Conservation (phyloP, 2,888 invertebrate species). For the Aphodius granarius region DNA sequence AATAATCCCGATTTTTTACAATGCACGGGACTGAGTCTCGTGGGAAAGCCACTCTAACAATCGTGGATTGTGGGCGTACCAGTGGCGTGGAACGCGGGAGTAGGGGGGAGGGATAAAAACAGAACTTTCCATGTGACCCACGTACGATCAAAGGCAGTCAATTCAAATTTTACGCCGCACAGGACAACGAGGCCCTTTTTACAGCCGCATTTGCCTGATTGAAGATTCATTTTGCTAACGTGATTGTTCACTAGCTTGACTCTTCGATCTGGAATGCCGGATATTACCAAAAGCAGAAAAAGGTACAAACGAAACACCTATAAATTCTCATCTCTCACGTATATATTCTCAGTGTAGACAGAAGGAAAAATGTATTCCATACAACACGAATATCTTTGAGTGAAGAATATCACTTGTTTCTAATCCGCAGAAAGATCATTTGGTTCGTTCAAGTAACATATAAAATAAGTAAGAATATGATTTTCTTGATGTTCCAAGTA, state of each 20-base stretch:
- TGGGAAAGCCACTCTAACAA: not conserved
- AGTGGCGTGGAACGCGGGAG: too few species aligned
- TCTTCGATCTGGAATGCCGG: not conserved
- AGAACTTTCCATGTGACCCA: not conserved
- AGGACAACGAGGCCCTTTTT: not conserved
- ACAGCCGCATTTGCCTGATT: not conserved
- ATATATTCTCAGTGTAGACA: too few species aligned
- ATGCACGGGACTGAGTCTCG: not conserved
- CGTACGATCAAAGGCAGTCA: not conserved
- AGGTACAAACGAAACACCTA: too few species aligned
- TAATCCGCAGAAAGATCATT: too few species aligned
- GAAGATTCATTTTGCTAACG: not conserved
- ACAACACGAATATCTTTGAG: too few species aligned
- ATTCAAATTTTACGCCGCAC: not conserved
- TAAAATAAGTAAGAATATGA: too few species aligned
- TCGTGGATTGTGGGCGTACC: not conserved
- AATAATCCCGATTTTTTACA: not conserved
- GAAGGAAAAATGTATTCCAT: too few species aligned
- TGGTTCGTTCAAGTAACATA: too few species aligned
- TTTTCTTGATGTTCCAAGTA: too few species aligned
- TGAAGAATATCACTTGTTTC: too few species aligned
- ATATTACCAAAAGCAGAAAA: constrained; percentile 30
- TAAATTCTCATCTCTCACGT: too few species aligned
- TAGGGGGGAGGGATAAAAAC: not conserved
- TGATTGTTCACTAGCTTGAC: not conserved